A percentile compares a stretch with the other conserved stretches of the same genome.
These are phyloP conservation scores for Metellina segmentata DNA, from an alignment of 2,888 invertebrate species.

Conservation along the genomic window DNA sequence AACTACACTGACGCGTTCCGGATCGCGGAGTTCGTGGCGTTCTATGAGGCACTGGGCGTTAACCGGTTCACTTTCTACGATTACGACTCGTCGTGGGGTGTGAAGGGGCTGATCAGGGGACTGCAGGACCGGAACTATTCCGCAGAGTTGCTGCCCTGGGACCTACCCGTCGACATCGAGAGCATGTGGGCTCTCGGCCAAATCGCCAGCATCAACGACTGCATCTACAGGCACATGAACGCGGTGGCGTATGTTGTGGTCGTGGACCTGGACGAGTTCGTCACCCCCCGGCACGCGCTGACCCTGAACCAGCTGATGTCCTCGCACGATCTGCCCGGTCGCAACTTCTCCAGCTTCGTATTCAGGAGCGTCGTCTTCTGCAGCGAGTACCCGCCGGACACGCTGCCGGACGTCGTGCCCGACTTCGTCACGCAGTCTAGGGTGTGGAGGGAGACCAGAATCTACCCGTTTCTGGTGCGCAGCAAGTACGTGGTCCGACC, in stretches of 20 bases:
- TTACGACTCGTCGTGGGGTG: background rate
- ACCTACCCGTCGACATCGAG: constrained; percentile 25
- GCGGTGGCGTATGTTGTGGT: constrained; percentile 40
- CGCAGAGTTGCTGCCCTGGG: constrained; percentile 64
- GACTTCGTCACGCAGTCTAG: constrained; percentile 54
- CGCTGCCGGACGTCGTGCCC: constrained; percentile 29
- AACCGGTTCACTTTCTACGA: constrained; percentile 69
- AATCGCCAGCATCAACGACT: constrained; percentile 72
- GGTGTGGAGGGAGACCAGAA: constrained; percentile 54
- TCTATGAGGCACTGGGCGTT: constrained; percentile 77
- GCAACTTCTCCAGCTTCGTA: constrained; percentile 38
- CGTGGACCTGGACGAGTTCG: constrained; percentile 74
- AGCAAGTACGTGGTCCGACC: constrained; percentile 69
- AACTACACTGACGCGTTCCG: constrained; percentile 78
- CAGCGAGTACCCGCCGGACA: constrained; percentile 39
- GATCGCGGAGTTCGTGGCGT: constrained; percentile 79
- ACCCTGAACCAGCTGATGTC: constrained; percentile 46
- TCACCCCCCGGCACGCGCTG: constrained; percentile 54
- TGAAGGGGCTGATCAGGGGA: constrained; percentile 5
- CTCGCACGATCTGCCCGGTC: background rate
- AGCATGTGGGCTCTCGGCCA: constrained; percentile 73
- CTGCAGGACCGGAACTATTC: constrained; percentile 31
- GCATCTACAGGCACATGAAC: constrained; percentile 58
- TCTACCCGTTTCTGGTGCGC: constrained; percentile 59
- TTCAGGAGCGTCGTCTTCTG: constrained; percentile 65